Percentiles rank a stretch among this genome's conserved stretches.
Conservation (phyloP, 2,888 invertebrate genomes). For the Camponotus fellah region DNA sequence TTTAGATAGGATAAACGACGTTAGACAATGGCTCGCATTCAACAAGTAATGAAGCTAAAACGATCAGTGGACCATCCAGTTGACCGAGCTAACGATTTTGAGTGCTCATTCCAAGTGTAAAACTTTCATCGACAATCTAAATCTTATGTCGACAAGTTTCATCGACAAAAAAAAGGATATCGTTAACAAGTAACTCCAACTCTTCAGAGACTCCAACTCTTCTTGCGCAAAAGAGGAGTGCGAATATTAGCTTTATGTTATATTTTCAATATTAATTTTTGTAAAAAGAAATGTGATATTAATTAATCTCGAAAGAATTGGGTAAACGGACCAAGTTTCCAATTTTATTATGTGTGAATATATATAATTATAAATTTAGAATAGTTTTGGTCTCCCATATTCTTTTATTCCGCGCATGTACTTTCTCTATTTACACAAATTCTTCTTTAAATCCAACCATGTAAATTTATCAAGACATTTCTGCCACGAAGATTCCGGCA, state of each 20-base stretch:
- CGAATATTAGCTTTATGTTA: background rate
- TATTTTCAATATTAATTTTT: background rate
- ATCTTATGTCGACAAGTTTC: background rate
- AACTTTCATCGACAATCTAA: background rate
- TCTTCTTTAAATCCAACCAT: background rate
- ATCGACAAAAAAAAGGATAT: background rate
- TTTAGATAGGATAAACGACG: conserved; percentile 75
- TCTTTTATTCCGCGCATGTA: background rate
- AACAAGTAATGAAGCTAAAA: conserved; percentile 77
- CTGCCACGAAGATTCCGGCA: conserved; percentile 17
- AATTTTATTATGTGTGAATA: background rate
- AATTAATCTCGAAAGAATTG: background rate
- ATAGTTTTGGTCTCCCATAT: background rate
- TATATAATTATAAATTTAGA: background rate
- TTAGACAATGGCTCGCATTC: conserved; percentile 77
- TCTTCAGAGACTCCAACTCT: background rate
- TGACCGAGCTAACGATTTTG: conserved; percentile 50
- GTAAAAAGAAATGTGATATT: background rate
- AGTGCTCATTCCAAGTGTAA: background rate
- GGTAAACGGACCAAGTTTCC: background rate
- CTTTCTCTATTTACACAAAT: background rate
- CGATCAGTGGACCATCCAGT: conserved; percentile 69
- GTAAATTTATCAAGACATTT: background rate
- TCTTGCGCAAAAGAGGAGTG: background rate
- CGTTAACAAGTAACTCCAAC: background rate